A percentile compares a stretch with the other conserved stretches of the same genome.
Conservation (phyloP, 2,888 invertebrate genomes). For the Caenorhabditis wallacei region DNA sequence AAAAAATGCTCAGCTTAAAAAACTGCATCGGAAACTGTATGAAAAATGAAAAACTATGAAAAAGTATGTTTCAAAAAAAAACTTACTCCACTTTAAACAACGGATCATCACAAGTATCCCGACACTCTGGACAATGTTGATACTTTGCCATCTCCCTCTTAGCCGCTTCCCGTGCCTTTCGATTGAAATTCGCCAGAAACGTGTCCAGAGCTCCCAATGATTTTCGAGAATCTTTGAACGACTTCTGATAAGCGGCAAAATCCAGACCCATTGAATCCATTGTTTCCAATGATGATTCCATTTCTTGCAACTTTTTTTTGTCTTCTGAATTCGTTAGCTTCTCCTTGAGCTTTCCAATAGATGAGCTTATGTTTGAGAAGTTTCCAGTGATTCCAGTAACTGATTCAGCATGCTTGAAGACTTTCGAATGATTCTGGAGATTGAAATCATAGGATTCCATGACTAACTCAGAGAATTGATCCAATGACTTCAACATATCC, state of each 20-base stretch:
- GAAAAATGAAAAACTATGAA: too few species aligned
- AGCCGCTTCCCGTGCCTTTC: too few species aligned
- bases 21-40: too few species aligned
- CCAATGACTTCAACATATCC: not conserved
- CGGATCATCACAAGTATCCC: too few species aligned
- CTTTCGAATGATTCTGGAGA: not conserved
- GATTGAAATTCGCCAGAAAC: not conserved
- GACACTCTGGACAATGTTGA: too few species aligned
- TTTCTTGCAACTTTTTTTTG: not conserved
- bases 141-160: too few species aligned
- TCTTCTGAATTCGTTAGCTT: not conserved
- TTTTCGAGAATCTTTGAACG: not conserved
- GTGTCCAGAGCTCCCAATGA: not conserved
- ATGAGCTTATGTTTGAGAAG: too few species aligned
- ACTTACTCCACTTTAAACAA: too few species aligned
- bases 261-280: conserved; percentile 2
- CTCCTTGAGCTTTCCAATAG: not conserved
- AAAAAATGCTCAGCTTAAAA: too few species aligned
- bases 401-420: not conserved
- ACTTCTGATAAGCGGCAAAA: not conserved
- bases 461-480: not conserved
- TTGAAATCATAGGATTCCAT: not conserved
- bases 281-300: not conserved
- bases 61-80: too few species aligned
- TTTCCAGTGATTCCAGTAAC: conserved; percentile 5